Conservation (phyloP, 2,888 invertebrate genomes). For the Tuta absoluta region DNA sequence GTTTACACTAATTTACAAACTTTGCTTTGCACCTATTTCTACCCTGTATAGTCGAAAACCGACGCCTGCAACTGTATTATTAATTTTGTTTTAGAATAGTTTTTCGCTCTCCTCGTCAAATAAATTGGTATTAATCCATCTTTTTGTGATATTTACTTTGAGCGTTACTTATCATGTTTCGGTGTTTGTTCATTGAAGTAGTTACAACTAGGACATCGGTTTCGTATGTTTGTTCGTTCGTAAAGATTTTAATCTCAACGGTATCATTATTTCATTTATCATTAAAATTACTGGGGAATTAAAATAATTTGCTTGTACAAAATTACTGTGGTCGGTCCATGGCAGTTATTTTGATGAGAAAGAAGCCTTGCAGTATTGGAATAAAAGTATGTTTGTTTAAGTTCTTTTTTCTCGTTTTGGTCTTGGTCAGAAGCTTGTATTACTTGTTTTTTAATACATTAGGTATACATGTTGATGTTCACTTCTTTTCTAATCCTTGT, state of each 20-base stretch:
- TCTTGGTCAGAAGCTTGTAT: background rate
- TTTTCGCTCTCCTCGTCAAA: background rate
- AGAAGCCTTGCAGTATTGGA: background rate
- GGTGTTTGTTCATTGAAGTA: constrained; percentile 1
- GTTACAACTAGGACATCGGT: constrained; percentile 2
- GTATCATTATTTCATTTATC: constrained; percentile 18
- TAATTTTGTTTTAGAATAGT: constrained; percentile 15
- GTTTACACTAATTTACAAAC: constrained; percentile 16
- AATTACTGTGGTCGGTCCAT: constrained; percentile 27
- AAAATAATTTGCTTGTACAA: constrained; percentile 13
- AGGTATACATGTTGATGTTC: no score
- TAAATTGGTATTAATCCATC: constrained; percentile 22
- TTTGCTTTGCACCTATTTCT: background rate
- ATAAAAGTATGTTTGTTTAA: background rate
- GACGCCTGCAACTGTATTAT: background rate
- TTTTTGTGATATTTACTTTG: constrained; percentile 16
- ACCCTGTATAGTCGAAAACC: background rate
- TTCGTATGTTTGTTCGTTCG: background rate
- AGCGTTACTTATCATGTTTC: constrained; percentile 15
- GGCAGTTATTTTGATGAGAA: background rate
- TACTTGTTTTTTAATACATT: no score
- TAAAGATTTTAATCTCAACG: background rate
- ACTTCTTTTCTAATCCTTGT: no score
- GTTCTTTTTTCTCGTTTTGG: background rate
- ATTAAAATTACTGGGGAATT: background rate